Evolutionary conservation across 2,797 vertebrate species (phyloP).

Genomic region (Spheniscus humboldti): DNA sequence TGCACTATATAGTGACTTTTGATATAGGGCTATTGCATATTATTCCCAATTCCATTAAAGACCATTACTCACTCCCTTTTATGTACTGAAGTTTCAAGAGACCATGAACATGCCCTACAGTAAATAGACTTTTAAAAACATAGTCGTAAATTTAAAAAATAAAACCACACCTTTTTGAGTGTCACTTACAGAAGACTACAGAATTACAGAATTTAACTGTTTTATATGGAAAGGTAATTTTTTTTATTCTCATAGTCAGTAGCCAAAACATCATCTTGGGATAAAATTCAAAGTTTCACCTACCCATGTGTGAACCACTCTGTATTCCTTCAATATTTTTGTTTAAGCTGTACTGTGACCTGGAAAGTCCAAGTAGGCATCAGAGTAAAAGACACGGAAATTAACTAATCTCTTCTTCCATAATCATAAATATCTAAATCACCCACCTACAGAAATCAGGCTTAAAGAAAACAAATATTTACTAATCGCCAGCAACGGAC

Average conservation of each 20-base stretch:
- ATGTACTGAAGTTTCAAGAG: background rate
- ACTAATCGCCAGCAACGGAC: background rate
- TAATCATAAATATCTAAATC: background rate
- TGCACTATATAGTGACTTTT: background rate
- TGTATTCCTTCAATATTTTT: background rate
- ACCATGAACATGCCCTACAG: background rate
- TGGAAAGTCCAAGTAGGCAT: background rate
- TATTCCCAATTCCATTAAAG: background rate
- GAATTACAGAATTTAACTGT: background rate
- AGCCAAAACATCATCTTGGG: background rate
- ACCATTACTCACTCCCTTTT: background rate
- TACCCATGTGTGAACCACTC: background rate
- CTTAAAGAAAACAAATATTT: background rate
- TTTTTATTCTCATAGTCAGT: background rate
- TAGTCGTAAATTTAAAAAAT: background rate
- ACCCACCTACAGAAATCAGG: background rate
- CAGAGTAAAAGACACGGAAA: background rate
- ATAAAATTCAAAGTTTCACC: background rate
- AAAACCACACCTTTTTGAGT: background rate
- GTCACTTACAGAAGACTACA: background rate
- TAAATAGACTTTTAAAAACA: background rate
- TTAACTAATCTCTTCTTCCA: background rate
- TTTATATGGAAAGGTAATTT: background rate
- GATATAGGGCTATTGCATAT: background rate
- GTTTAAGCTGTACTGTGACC: background rate